A percentile compares a stretch with the other conserved stretches of the same genome.
Conservation (phyloP, 2,888 invertebrate species). For the Eupeodes latifasciatus region DNA sequence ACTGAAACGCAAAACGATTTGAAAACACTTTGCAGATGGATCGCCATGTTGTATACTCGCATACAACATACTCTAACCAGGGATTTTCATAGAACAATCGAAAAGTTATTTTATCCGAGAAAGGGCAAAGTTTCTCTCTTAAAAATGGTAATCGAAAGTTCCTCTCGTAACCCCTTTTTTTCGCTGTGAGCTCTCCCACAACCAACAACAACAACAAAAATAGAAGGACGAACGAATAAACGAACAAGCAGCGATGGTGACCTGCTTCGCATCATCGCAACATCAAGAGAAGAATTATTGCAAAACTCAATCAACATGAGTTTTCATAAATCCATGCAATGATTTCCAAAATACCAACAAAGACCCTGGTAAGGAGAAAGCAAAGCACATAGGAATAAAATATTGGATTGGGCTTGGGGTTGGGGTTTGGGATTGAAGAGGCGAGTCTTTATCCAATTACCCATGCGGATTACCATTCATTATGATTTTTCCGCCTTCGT, state of each 20-base stretch:
- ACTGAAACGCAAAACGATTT: conserved; percentile 54
- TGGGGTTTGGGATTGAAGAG: background rate
- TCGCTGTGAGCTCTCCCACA: background rate
- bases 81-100: conserved; percentile 59
- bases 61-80: conserved; percentile 34
- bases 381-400: background rate
- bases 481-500: conserved; percentile 55
- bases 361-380: background rate
- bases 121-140: conserved; percentile 63
- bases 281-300: conserved; percentile 56
- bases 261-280: conserved; percentile 38
- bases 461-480: conserved; percentile 73
- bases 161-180: conserved; percentile 20
- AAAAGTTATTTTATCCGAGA: conserved; percentile 67
- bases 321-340: conserved; percentile 74
- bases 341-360: conserved; percentile 56
- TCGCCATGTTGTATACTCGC: conserved; percentile 56
- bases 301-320: conserved; percentile 75
- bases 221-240: background rate
- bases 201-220: background rate
- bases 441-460: conserved; percentile 62
- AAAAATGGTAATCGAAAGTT: conserved; percentile 72
- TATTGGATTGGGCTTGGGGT: background rate
- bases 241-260: conserved; percentile 1
- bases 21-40: conserved; percentile 70